Percentiles rank a stretch among this genome's conserved stretches.
Conservation (phyloP, 2,888 invertebrate genomes). For the Neelides folsomi region DNA sequence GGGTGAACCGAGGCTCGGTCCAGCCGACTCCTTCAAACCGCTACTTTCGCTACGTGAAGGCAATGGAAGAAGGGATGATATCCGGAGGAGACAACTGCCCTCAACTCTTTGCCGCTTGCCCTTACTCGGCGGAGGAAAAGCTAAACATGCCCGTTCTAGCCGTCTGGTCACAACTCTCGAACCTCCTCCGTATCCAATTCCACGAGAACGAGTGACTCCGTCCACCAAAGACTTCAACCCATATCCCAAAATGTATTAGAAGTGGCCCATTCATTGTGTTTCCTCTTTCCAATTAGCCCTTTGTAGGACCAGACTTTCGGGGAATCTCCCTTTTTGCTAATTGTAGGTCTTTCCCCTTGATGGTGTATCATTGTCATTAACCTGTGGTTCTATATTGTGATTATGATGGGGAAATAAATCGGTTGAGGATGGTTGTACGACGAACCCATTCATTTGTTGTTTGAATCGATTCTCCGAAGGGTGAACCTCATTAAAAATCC, state of each 20-base stretch:
- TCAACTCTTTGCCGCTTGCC: conserved; percentile 30
- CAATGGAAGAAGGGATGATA: conserved; percentile 33
- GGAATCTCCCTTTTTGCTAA: not conserved
- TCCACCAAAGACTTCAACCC: not conserved
- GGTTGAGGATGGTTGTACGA: no score
- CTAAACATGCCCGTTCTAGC: conserved; percentile 34
- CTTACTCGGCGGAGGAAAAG: conserved; percentile 31
- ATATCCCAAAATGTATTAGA: not conserved
- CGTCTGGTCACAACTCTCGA: conserved; percentile 34
- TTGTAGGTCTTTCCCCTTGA: not conserved
- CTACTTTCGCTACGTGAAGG: conserved; percentile 34
- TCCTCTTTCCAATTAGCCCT: not conserved
- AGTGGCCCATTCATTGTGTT: not conserved
- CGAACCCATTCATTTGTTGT: no score
- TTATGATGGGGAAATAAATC: no score
- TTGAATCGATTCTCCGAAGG: no score
- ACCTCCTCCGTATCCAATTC: conserved; percentile 34
- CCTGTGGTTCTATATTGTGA: not conserved
- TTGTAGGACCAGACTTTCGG: not conserved
- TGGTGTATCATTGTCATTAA: not conserved
- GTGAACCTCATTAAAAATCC: no score
- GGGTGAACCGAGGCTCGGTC: conserved; percentile 32
- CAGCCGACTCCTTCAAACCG: conserved; percentile 30
- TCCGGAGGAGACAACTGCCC: conserved; percentile 27
- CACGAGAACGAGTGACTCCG: conserved; percentile 23